phyloP scores from a whole-genome alignment of 2,113 vertebrate species.

The Syrrhaptes paradoxus region DNA sequence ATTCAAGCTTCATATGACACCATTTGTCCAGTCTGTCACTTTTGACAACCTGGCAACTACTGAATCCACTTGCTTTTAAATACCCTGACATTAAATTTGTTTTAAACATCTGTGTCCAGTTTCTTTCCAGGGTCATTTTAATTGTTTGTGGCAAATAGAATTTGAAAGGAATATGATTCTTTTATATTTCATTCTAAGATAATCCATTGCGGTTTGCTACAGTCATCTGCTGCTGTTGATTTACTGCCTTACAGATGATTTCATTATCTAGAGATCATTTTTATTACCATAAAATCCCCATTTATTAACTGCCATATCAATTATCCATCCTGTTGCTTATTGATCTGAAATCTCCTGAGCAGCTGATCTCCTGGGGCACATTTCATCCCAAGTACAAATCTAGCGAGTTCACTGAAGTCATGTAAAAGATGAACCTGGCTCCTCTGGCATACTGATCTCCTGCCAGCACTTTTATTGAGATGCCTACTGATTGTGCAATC shows the following conservation, averaged over 20 bases:
- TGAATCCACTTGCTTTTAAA: conserved; percentile 22
- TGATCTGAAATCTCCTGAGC: not conserved
- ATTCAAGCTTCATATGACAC: not conserved
- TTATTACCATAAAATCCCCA: conserved; percentile 43
- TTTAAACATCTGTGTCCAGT: conserved; percentile 26
- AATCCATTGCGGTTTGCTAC: conserved; percentile 5
- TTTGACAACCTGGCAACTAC: not conserved
- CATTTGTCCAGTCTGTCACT: not conserved
- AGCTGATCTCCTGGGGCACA: not conserved
- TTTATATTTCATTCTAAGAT: not conserved
- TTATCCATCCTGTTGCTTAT: not conserved
- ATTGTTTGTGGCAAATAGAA: conserved; percentile 14
- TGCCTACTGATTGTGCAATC: not conserved
- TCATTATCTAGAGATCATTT: conserved; percentile 24
- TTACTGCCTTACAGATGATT: conserved; percentile 38
- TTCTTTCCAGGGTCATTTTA: not conserved
- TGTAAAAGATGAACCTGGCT: not conserved
- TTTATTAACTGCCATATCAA: conserved; percentile 50
- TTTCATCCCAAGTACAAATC: not conserved
- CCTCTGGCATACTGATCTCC: not conserved
- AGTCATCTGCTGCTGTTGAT: conserved; percentile 35
- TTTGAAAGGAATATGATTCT: conserved; percentile 46
- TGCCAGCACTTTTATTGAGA: not conserved
- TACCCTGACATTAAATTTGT: conserved; percentile 10
- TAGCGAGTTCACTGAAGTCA: not conserved